Evolutionary conservation across 2,888 invertebrate species (phyloP).

Genomic region (Rugalucina vietnamica): DNA sequence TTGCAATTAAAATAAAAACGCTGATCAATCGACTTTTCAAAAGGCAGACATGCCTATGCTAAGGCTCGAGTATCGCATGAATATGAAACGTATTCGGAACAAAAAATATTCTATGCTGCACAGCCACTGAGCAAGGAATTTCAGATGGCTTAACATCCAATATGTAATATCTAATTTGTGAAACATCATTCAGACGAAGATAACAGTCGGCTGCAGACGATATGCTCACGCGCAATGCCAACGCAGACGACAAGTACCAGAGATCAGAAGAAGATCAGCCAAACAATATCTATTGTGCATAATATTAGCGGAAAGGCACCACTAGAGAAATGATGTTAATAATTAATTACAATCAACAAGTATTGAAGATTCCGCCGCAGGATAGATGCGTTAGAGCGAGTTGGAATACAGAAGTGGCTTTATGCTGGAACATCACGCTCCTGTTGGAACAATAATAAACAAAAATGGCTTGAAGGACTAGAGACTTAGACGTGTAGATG

Average conservation of each 20-base stretch:
- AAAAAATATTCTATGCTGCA: background rate
- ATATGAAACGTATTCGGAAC: background rate
- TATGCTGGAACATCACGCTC: background rate
- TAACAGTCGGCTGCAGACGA: background rate
- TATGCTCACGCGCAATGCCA: background rate
- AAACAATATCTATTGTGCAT: background rate
- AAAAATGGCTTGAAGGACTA: background rate
- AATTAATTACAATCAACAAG: slow-evolving; percentile 61
- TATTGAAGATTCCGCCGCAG: slow-evolving; percentile 27
- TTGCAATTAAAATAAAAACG: no score
- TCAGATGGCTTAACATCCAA: background rate
- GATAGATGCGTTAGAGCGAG: background rate
- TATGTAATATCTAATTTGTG: background rate
- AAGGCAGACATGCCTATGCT: background rate
- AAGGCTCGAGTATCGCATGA: no score
- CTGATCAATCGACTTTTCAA: background rate
- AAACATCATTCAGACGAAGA: background rate
- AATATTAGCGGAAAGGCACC: background rate
- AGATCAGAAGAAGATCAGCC: background rate
- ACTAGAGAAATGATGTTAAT: slow-evolving; percentile 52
- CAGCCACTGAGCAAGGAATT: background rate
- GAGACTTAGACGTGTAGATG: background rate
- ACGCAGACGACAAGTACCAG: background rate
- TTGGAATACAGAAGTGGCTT: background rate
- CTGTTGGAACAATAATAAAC: background rate